phyloP scores from a whole-genome alignment of 2,888 invertebrate species.

The Synanthedon myopaeformis region DNA sequence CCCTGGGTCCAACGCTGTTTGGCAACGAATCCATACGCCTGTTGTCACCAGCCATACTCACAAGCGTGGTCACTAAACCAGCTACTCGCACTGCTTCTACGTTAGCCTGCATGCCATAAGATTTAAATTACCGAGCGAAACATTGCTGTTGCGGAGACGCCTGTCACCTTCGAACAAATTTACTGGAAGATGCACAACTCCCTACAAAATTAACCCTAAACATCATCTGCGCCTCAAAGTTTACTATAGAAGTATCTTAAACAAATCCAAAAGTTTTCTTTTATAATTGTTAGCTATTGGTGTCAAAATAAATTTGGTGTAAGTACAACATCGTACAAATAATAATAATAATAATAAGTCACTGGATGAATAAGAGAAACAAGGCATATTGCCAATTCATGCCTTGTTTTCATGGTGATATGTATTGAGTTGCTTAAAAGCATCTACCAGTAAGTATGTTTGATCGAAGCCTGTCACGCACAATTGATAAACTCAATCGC shows the following conservation, averaged over 20 bases:
- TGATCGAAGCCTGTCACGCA: neutral
- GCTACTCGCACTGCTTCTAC: slow-evolving; percentile 87
- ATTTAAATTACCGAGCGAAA: slow-evolving; percentile 55
- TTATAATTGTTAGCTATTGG: no score
- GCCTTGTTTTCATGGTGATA: no score
- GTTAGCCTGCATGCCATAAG: slow-evolving; percentile 75
- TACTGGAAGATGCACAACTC: neutral
- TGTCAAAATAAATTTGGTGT: no score
- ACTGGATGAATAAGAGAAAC: no score
- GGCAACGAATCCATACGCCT: slow-evolving; percentile 63
- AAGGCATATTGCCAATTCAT: no score
- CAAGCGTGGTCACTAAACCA: slow-evolving; percentile 84
- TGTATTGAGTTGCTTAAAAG: slow-evolving; percentile 11
- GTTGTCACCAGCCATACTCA: slow-evolving; percentile 81
- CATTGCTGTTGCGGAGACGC: slow-evolving; percentile 2
- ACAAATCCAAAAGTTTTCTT: no score
- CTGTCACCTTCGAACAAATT: neutral
- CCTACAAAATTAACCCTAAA: neutral
- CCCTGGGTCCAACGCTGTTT: slow-evolving; percentile 67
- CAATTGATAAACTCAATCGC: neutral
- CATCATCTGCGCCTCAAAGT: no score
- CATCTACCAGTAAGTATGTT: slow-evolving; percentile 2
- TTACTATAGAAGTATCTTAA: no score
- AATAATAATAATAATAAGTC: no score
- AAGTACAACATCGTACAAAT: no score